phyloP scores from a whole-genome alignment of 2,113 vertebrate genomes.

The Saccopteryx bilineata region DNA sequence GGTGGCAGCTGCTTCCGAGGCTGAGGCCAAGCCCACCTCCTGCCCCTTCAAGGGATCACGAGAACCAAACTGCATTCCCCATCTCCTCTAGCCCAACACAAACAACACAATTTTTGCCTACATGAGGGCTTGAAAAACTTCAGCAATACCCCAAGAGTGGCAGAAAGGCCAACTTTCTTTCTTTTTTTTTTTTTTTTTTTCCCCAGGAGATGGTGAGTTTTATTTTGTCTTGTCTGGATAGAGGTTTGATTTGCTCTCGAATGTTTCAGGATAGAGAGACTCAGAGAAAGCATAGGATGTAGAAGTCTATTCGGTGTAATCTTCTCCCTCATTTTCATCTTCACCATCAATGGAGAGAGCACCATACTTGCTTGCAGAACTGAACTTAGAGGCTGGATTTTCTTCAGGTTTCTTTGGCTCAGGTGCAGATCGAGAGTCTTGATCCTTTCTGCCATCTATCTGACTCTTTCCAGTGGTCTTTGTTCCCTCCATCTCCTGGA shows the following conservation, averaged over 20 bases:
- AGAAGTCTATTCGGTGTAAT: conserved; percentile 88
- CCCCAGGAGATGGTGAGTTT: conserved; percentile 87
- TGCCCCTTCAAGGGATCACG: neutral
- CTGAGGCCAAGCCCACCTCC: neutral
- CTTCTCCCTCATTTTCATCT: conserved; percentile 90
- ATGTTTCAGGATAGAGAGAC: conserved; percentile 83
- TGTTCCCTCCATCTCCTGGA: conserved; percentile 90
- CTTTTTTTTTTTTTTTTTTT: too few species aligned
- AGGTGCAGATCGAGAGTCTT: conserved; percentile 92
- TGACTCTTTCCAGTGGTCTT: conserved; percentile 92
- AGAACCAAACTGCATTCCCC: neutral
- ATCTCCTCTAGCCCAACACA: neutral
- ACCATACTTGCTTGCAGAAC: conserved; percentile 95
- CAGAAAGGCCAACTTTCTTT: neutral
- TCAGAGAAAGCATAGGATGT: conserved; percentile 77
- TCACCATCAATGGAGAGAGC: conserved; percentile 94
- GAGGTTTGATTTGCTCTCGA: conserved; percentile 84
- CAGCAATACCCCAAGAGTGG: neutral
- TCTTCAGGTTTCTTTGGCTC: conserved; percentile 96
- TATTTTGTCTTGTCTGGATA: conserved; percentile 86
- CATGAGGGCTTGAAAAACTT: neutral
- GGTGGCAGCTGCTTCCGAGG: neutral
- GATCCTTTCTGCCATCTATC: conserved; percentile 93
- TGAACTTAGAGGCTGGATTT: conserved; percentile 93
- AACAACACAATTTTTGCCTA: conserved; percentile 29